phyloP scores from a whole-genome alignment of 64 coral and sea anemone genomes.

The Orbicella faveolata region DNA sequence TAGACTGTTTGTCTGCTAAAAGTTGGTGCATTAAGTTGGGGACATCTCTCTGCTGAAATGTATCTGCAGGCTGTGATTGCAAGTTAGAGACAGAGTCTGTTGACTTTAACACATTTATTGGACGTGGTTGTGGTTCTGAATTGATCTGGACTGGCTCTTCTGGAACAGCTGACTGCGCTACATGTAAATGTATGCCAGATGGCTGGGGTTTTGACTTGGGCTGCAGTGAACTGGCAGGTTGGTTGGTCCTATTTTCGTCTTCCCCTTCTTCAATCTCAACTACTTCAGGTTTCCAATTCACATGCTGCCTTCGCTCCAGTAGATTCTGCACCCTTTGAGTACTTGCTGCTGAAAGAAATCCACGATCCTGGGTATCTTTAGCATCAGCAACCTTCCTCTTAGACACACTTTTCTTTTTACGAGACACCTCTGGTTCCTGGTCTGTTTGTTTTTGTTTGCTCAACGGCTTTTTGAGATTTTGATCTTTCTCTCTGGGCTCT shows the following conservation, averaged over 20 bases:
- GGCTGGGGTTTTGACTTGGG: too few relatives aligned
- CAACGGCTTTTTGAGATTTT: background rate
- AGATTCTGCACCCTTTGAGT: constrained; percentile 11
- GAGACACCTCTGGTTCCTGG: constrained; percentile 4
- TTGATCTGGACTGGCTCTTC: too few relatives aligned
- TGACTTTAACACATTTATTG: too few relatives aligned
- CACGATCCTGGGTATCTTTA: background rate
- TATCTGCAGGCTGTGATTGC: background rate
- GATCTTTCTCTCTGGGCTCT: background rate
- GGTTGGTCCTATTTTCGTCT: background rate
- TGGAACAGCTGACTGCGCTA: too few relatives aligned
- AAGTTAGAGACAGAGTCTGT: background rate
- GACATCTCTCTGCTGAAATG: too few relatives aligned
- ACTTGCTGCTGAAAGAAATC: constrained; percentile 14
- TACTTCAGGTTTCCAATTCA: background rate
- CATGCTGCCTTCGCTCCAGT: constrained; percentile 11
- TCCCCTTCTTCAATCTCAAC: background rate
- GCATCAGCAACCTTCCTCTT: constrained; percentile 1
- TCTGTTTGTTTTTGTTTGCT: background rate
- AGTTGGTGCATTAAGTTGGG: too few relatives aligned
- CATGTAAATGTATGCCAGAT: too few relatives aligned
- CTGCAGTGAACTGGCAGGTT: too few relatives aligned
- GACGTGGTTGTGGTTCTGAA: too few relatives aligned
- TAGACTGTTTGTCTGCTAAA: too few relatives aligned
- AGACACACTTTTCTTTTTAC: background rate